phyloP scores from a whole-genome alignment of 2,113 vertebrate genomes.

The Sitta europaea region DNA sequence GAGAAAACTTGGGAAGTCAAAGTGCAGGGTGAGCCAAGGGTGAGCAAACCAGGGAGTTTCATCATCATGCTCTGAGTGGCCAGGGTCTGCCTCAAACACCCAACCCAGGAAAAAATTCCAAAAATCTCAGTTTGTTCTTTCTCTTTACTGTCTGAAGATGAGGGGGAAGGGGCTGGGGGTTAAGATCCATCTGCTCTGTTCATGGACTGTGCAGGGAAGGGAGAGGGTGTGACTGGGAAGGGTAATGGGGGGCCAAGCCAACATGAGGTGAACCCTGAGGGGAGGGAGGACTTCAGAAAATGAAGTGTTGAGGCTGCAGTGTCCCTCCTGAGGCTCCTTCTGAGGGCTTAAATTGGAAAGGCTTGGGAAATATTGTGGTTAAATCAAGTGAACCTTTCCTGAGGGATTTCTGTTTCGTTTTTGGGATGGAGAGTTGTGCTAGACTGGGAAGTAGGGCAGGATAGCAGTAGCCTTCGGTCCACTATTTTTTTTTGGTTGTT shows the following conservation, averaged over 20 bases:
- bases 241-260: fast-evolving
- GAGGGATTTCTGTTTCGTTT: not conserved
- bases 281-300: not conserved
- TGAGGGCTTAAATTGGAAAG: not conserved
- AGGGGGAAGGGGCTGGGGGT: not conserved
- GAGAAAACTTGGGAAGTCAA: not conserved
- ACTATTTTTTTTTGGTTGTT: not conserved
- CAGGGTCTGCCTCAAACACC: not conserved
- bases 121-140: not conserved
- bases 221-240: not conserved
- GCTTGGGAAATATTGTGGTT: not conserved
- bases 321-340: not conserved
- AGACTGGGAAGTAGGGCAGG: not conserved
- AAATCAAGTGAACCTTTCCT: not conserved
- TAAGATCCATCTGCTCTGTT: fast-evolving
- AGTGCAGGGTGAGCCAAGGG: not conserved
- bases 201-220: not conserved
- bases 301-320: not conserved
- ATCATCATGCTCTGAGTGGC: fast-evolving
- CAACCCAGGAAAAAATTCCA: fast-evolving
- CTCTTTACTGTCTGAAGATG: not conserved
- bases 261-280: not conserved
- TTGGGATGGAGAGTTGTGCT: not conserved
- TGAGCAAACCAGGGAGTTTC: not conserved
- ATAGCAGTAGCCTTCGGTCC: not conserved